phyloP scores from a whole-genome alignment of 2,888 invertebrate genomes.

The Drosophila picticornis region DNA sequence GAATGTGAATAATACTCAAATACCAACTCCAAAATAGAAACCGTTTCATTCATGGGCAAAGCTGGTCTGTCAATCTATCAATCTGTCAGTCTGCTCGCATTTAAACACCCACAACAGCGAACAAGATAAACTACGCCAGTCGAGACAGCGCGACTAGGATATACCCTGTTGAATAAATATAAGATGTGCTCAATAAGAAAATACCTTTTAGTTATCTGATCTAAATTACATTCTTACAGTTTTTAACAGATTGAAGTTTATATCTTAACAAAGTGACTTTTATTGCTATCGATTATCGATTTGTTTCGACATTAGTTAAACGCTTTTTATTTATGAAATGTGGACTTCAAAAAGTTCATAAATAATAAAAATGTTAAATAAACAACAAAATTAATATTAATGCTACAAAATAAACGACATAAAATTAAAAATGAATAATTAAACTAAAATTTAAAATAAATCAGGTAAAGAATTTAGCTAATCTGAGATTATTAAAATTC shows the following conservation, averaged over 20 bases:
- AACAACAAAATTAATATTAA: too few relatives aligned
- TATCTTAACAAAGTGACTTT: not conserved
- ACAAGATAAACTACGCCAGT: too few relatives aligned
- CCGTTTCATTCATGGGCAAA: conserved; percentile 47
- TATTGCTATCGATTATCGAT: not conserved
- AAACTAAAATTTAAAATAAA: not conserved
- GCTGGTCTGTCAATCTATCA: conserved; percentile 4
- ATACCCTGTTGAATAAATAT: not conserved
- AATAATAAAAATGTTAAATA: too few relatives aligned
- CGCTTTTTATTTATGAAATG: not conserved
- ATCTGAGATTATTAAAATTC: rapidly evolving
- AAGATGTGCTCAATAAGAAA: not conserved
- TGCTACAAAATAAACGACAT: too few relatives aligned
- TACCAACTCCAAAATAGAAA: conserved; percentile 11
- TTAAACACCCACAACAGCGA: conserved; percentile 37
- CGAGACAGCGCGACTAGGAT: not conserved
- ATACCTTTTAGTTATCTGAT: not conserved
- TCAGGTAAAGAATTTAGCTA: not conserved
- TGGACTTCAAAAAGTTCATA: not conserved
- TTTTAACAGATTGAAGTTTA: too few relatives aligned
- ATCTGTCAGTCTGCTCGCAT: conserved; percentile 21
- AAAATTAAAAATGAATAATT: not conserved
- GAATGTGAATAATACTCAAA: conserved; percentile 27
- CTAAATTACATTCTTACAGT: too few relatives aligned
- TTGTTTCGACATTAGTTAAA: not conserved